phyloP scores from a whole-genome alignment of 2,797 vertebrate genomes.

The Pipistrellus nathusii region DNA sequence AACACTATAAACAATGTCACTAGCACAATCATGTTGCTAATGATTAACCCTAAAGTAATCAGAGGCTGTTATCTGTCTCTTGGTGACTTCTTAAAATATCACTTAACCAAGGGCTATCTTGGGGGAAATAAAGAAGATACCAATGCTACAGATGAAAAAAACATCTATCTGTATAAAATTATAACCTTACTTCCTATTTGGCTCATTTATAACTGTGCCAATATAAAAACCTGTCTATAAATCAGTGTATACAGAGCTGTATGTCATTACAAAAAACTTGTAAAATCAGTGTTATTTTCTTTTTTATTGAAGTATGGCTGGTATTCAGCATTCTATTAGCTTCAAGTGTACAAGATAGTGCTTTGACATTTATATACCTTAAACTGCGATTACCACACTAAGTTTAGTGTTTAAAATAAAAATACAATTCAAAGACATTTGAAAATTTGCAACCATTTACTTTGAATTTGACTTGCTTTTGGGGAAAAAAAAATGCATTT shows the following conservation, averaged over 20 bases:
- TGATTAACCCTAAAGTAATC: conserved; percentile 74
- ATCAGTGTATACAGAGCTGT: neutral
- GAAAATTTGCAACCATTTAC: neutral
- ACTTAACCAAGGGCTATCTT: neutral
- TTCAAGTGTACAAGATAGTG: neutral
- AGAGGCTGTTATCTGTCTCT: conserved; percentile 66
- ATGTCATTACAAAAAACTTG: conserved; percentile 10
- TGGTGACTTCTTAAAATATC: conserved; percentile 65
- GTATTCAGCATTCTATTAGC: neutral
- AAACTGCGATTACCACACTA: neutral
- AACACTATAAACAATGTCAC: conserved; percentile 77
- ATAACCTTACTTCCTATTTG: neutral
- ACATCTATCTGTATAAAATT: neutral
- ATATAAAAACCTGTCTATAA: neutral
- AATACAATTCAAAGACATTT: conserved; percentile 19
- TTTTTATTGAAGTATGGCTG: neutral
- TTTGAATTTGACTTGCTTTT: neutral
- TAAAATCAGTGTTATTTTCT: neutral
- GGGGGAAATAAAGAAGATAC: neutral
- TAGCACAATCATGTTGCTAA: conserved; percentile 67
- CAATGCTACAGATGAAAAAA: neutral
- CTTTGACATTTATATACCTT: neutral
- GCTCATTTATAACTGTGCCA: neutral
- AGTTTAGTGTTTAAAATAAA: conserved; percentile 13
- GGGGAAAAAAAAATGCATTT: neutral